These are phyloP conservation scores for Euglossa dilemma DNA, from an alignment of 1,140 invertebrate species.

Conservation along the genomic window DNA sequence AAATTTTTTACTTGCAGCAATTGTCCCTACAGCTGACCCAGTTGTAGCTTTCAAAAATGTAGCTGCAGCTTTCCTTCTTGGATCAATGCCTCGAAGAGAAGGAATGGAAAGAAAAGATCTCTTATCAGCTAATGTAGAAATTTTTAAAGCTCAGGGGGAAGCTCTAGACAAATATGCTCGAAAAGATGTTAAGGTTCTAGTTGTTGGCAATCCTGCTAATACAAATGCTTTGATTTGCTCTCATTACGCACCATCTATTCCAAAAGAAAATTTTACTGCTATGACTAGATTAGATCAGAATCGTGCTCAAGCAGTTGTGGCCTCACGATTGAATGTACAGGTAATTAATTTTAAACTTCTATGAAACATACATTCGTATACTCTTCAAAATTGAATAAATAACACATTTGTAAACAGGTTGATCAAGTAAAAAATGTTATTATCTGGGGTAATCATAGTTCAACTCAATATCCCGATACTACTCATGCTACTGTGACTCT, in stretches of 20 bases:
- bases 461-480: slow-evolving; percentile 99
- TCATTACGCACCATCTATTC: slow-evolving; percentile 98
- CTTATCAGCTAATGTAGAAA: slow-evolving; percentile 97
- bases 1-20: slow-evolving; percentile 81
- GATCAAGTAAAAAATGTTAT: slow-evolving; percentile 94
- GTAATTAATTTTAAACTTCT: slow-evolving; percentile 54
- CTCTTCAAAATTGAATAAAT: neutral
- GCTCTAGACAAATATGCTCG: slow-evolving; percentile 96
- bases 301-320: slow-evolving; percentile 93
- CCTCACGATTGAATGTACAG: slow-evolving; percentile 85
- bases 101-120: slow-evolving; percentile 99
- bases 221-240: slow-evolving; percentile 99
- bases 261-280: slow-evolving; percentile 97
- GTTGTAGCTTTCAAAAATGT: slow-evolving; percentile 97
- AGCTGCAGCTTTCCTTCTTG: slow-evolving; percentile 98
- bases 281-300: slow-evolving; percentile 99
- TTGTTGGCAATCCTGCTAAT: slow-evolving; percentile 99
- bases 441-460: slow-evolving; percentile 99
- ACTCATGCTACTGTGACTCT: slow-evolving; percentile 90
- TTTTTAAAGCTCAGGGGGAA: slow-evolving; percentile 98
- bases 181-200: slow-evolving; percentile 97
- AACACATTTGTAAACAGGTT: slow-evolving; percentile 80
- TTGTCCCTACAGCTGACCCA: slow-evolving; percentile 94
- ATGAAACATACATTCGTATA: neutral
- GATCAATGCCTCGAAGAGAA: slow-evolving; percentile 98